Evolutionary conservation across 2,797 vertebrate species (phyloP), one percentile per base, ranked within the genome.

Genomic region (Chanos chanos): DNA sequence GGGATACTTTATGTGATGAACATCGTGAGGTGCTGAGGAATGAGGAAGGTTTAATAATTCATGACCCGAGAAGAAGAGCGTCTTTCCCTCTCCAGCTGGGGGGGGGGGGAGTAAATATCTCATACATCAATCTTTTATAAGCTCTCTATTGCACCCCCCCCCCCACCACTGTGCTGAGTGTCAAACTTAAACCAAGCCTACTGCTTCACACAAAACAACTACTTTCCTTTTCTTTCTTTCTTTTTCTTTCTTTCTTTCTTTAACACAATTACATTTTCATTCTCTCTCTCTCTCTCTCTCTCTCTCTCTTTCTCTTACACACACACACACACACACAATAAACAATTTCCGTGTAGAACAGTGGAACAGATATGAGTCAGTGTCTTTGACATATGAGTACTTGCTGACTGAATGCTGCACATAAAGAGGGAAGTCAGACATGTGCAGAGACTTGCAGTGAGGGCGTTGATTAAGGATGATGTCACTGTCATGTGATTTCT

Each of bases 71-170:
- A 68, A 52, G 59, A 68, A 68, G 54, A 68, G 54, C 66, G 51
- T 70, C 71, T 55, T 53, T 67, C 64, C 66, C 60, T 67, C 50
- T 44, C 55, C 66, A 66, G 49, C 72, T 60, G 70, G 52, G 36
- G 58, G 45, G 43, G 49, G 40, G 53, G 25, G 30, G 39, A 72
- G 68, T 75, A 76, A 79, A 77, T 73, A 71, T 71, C 66, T 39
- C 53, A 40, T 62, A 19, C 57, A 66, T 79, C 45, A 70, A 77
- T 75, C 49, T 75, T 79, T 76, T 66, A 79, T 74, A 66, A 68
- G 56, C 3, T 43, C 43, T 68, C 66, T 73, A 68, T 79, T 53
- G 40, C 40, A 47, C 61, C 33, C 67, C 13, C 47, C n/a, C n/a
- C n/a, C n/a, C n/a, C n/a, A 4, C 16, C 13, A 24, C 10, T 60